Evolutionary conservation across 2,797 vertebrate genomes (phyloP), one percentile per base, ranked within the genome.

Genomic region (Phalloptychus januarius): DNA sequence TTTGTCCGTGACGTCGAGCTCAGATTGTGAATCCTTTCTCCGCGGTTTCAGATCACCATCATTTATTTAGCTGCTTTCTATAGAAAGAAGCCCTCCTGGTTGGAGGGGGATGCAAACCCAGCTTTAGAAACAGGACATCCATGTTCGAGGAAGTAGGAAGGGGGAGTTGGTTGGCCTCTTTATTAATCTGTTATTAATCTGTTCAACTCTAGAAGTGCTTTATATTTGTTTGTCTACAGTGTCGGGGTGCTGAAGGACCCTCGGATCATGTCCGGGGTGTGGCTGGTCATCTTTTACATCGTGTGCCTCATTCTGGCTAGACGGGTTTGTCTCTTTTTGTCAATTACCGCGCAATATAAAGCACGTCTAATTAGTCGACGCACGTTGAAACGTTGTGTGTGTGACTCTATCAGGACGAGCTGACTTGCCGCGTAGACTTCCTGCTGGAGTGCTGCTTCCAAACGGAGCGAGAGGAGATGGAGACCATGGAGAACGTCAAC

Each of bases 401-500:
- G 38, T 20, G 31, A 13, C 12, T 63, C 31, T 23, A 0, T 56
- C 84, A 98, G 97, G 97, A 97, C 0, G 97, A 97, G 85, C 94
- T 97, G 83, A 93, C 95, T 2, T 96, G 95, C 82, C 96, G 97
- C 0, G 93, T 97, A 1, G 97, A 98, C 88, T 98, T 97, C 92
- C 94, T 97, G 79, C 88, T 97, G 94, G 94, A 97, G 67, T 95
- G 92, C 71, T 97, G 97, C 42, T 97, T 97, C 88, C 88, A 95
- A 74, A 85, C 86, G 42, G 97, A 97, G 83, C 82, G 86, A 0
- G 97, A 98, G 61, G 96, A 97, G 84, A 98, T 97, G 84, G 97
- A 97, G 92, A 97, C 94, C 0, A 97, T 97, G 91, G 96, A 97
- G 92, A 97, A 97, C 48, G 91, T 97, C 74, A 98, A 97, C 85